A percentile compares a stretch with the other conserved stretches of the same genome.
Evolutionary conservation across 2,888 invertebrate species (phyloP).

Genomic region (Neoscelio sp.): DNA sequence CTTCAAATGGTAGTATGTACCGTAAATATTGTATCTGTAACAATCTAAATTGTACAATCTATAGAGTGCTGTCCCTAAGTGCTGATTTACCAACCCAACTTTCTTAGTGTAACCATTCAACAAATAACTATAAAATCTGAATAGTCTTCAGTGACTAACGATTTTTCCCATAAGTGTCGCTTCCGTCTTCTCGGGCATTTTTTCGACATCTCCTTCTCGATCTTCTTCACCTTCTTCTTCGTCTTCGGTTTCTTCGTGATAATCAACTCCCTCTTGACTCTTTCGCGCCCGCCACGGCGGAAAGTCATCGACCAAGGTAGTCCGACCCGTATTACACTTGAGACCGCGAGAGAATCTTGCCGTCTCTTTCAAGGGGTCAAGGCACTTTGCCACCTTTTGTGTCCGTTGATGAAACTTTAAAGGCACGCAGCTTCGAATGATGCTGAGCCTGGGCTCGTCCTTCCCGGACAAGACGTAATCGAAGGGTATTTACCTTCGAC

Average conservation of each 20-base stretch:
- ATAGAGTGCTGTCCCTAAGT: too few species aligned
- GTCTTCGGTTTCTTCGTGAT: conserved; percentile 50
- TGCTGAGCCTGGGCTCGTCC: conserved; percentile 9
- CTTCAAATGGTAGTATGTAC: too few species aligned
- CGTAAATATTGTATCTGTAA: too few species aligned
- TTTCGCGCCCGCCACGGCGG: conserved; percentile 71
- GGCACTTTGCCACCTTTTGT: conserved; percentile 65
- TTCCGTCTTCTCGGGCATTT: conserved; percentile 44
- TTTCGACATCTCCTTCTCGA: conserved; percentile 36
- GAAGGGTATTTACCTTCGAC: conserved; percentile 42
- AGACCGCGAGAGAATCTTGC: conserved; percentile 54
- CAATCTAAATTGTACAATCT: too few species aligned
- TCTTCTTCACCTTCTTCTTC: conserved; percentile 31
- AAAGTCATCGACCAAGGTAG: conserved; percentile 78
- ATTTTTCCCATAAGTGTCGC: conserved; percentile 30
- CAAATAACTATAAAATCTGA: too few species aligned
- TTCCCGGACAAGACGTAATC: conserved; percentile 20
- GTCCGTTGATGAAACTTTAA: conserved; percentile 60
- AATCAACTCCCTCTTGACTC: conserved; percentile 68
- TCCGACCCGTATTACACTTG: conserved; percentile 76
- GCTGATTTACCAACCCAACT: too few species aligned
- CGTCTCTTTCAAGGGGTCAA: conserved; percentile 65
- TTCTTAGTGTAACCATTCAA: too few species aligned
- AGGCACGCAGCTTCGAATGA: conserved; percentile 27
- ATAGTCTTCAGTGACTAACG: too few species aligned